Percentiles rank a stretch among this genome's conserved stretches.
Evolutionary conservation across 2,888 invertebrate genomes (phyloP).

Genomic region (Fragum sueziense): DNA sequence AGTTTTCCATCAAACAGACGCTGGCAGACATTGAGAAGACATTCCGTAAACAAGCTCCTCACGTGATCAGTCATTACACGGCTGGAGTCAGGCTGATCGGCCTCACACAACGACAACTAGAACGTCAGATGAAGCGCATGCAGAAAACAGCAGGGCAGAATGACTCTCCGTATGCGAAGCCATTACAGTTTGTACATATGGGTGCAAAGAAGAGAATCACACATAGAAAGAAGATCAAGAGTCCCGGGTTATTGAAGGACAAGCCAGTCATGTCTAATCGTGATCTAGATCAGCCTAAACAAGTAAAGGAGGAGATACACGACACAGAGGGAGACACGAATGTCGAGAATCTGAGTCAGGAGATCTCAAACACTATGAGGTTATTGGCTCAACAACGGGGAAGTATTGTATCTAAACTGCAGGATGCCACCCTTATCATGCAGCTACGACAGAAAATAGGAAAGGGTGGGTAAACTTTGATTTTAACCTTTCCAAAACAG

Average conservation of each 20-base stretch:
- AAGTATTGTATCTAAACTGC: conserved; percentile 54
- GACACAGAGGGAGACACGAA: not conserved
- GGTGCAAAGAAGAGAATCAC: conserved; percentile 36
- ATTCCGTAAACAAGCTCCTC: conserved; percentile 62
- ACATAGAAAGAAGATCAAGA: conserved; percentile 25
- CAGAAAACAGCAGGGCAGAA: conserved; percentile 61
- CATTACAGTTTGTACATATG: conserved; percentile 65
- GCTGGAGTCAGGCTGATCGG: conserved; percentile 74
- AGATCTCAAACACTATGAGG: conserved; percentile 55
- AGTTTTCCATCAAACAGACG: conserved; percentile 66
- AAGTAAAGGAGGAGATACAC: conserved; percentile 1
- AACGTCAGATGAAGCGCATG: conserved; percentile 64
- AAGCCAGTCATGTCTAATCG: not conserved
- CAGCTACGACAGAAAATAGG: conserved; percentile 45
- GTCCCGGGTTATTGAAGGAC: not conserved
- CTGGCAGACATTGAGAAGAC: conserved; percentile 63
- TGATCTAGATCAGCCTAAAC: not conserved
- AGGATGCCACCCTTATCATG: conserved; percentile 57
- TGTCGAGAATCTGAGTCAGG: conserved; percentile 41
- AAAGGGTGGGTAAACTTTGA: conserved; percentile 23
- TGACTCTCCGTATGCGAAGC: conserved; percentile 73
- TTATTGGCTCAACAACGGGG: conserved; percentile 49
- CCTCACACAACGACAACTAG: conserved; percentile 69
- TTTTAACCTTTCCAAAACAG: not conserved
- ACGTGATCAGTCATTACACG: conserved; percentile 72